phyloP scores from a whole-genome alignment of 2,797 vertebrate genomes.

The Cryptoblepharus egeriae region DNA sequence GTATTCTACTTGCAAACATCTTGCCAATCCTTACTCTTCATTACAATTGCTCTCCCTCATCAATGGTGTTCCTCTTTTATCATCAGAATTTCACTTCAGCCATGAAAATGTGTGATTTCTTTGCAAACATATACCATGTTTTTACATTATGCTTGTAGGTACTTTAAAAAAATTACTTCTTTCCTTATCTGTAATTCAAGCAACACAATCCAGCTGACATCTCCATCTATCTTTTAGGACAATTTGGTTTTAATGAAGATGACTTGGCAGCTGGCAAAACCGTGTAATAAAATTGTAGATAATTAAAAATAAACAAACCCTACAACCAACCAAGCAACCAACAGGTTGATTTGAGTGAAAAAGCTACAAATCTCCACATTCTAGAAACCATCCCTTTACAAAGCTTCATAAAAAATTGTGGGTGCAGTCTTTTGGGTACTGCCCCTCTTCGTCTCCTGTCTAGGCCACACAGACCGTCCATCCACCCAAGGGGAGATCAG shows the following conservation, averaged over 20 bases:
- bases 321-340: background rate
- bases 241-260: slow-evolving; percentile 41
- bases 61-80: slow-evolving; percentile 28
- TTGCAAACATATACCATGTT: slow-evolving; percentile 32
- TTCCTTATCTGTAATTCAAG: slow-evolving; percentile 46
- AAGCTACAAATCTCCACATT: slow-evolving; percentile 35
- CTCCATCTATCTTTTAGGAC: slow-evolving; percentile 28
- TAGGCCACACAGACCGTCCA: no score
- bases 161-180: slow-evolving; percentile 45
- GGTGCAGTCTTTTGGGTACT: no score
- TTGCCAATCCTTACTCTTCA: background rate
- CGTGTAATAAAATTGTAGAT: slow-evolving; percentile 13
- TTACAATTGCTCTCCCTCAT: slow-evolving; percentile 1
- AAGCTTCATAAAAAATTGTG: no score
- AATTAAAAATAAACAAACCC: background rate
- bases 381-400: background rate
- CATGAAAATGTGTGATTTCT: slow-evolving; percentile 37
- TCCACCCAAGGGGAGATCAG: no score
- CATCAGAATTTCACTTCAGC: slow-evolving; percentile 28
- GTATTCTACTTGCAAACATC: slow-evolving; percentile 16
- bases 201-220: slow-evolving; percentile 44
- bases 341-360: background rate
- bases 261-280: slow-evolving; percentile 11
- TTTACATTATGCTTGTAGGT: slow-evolving; percentile 39
- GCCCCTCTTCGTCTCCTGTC: no score